Evolutionary conservation across 2,888 invertebrate species (phyloP).

Genomic region (Hyposoter didymator): DNA sequence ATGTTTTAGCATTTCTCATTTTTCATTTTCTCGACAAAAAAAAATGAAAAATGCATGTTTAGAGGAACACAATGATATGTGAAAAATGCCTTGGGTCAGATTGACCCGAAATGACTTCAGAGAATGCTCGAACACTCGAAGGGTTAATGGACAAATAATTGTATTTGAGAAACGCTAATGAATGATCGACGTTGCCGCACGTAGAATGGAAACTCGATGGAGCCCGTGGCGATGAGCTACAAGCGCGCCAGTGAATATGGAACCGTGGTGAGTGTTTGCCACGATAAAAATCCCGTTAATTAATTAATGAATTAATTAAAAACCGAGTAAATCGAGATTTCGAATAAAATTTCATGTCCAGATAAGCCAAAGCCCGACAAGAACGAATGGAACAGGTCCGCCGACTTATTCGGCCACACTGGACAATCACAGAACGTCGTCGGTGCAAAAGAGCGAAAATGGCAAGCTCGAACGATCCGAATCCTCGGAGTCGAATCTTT

Average conservation of each 20-base stretch:
- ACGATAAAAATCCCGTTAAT: slow-evolving; percentile 19
- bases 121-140: no score
- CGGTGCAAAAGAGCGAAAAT: slow-evolving; percentile 40
- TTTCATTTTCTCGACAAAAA: no score
- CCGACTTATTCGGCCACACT: slow-evolving; percentile 49
- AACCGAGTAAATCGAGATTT: no score
- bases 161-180: neutral
- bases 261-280: slow-evolving; percentile 74
- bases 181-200: neutral
- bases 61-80: no score
- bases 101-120: no score
- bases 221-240: slow-evolving; percentile 77
- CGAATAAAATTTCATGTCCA: slow-evolving; percentile 17
- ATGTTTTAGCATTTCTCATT: no score
- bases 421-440: slow-evolving; percentile 30
- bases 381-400: slow-evolving; percentile 64
- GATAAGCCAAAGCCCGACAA: slow-evolving; percentile 72
- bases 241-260: slow-evolving; percentile 76
- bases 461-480: slow-evolving; percentile 62
- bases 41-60: no score
- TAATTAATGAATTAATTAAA: no score
- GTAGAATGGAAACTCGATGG: slow-evolving; percentile 76
- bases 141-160: neutral
- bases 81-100: no score
- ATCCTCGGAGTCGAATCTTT: slow-evolving; percentile 66